Evolutionary conservation across 2,113 vertebrate genomes (phyloP).

Genomic region (Arenaria interpres): DNA sequence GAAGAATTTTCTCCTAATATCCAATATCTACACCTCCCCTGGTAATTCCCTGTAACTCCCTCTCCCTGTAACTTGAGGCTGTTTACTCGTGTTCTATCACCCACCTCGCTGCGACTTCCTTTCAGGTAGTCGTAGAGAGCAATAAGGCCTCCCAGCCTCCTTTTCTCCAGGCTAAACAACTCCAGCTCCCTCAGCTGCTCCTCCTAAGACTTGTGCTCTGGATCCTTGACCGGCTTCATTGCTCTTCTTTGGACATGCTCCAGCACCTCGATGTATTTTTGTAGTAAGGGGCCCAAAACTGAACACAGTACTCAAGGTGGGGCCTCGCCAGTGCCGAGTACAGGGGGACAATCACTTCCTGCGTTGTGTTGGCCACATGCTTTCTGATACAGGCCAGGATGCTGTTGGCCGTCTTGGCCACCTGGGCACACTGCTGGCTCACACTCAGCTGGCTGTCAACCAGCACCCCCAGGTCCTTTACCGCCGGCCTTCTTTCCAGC

Average conservation of each 20-base stretch:
- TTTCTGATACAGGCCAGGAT: not conserved
- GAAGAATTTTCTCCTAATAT: not conserved
- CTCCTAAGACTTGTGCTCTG: not conserved
- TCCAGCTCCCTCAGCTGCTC: not conserved
- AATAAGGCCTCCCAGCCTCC: not conserved
- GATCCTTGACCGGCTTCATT: not conserved
- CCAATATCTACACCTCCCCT: not conserved
- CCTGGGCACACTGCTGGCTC: not conserved
- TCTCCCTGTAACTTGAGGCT: not conserved
- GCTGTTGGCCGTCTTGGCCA: not conserved
- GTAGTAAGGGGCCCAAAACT: not conserved
- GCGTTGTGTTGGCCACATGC: not conserved
- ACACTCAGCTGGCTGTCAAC: not conserved
- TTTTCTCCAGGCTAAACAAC: not conserved
- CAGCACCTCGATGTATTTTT: not conserved
- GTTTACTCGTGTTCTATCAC: not conserved
- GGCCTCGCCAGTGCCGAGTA: not conserved
- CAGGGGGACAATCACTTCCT: not conserved
- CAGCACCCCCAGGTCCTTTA: not conserved
- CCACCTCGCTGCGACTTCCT: not conserved
- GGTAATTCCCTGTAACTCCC: too few relatives aligned
- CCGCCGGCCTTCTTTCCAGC: not conserved
- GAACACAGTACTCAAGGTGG: not conserved
- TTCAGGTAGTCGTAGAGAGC: not conserved
- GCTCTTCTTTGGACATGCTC: not conserved